Percentiles rank a stretch among this genome's conserved stretches.
phyloP scores from a whole-genome alignment of 2,113 vertebrate species.

The Nicator chloris region DNA sequence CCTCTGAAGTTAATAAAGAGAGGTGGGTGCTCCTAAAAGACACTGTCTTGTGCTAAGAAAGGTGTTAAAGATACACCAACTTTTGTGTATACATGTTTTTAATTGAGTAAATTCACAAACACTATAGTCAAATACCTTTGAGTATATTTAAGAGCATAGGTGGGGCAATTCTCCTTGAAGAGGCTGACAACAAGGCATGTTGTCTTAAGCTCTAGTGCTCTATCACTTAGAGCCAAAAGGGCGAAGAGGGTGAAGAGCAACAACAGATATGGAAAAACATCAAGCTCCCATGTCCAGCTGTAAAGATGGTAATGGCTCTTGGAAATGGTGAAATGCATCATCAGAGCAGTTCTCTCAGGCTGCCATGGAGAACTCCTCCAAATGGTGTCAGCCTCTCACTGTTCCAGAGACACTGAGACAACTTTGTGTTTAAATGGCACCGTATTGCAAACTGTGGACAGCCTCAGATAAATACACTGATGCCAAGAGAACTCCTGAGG shows the following conservation, averaged over 20 bases:
- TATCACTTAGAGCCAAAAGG: neutral
- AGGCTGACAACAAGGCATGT: neutral
- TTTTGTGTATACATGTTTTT: neutral
- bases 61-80: neutral
- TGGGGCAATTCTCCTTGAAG: neutral
- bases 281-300: neutral
- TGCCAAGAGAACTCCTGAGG: neutral
- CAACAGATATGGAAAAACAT: neutral
- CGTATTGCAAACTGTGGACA: neutral
- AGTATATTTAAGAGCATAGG: neutral
- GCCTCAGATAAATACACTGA: neutral
- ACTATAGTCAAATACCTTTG: neutral
- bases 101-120: neutral
- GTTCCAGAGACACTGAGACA: neutral
- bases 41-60: neutral
- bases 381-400: neutral
- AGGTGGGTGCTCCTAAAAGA: neutral
- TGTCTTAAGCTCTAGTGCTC: neutral
- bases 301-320: neutral
- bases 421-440: neutral
- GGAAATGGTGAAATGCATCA: neutral
- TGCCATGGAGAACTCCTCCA: neutral
- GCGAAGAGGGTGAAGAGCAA: neutral
- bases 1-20: neutral
- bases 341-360: neutral